Percentiles rank a stretch among this genome's conserved stretches.
phyloP scores from a whole-genome alignment of 64 coral and sea anemone species.

The Stichodactyla helianthus region DNA sequence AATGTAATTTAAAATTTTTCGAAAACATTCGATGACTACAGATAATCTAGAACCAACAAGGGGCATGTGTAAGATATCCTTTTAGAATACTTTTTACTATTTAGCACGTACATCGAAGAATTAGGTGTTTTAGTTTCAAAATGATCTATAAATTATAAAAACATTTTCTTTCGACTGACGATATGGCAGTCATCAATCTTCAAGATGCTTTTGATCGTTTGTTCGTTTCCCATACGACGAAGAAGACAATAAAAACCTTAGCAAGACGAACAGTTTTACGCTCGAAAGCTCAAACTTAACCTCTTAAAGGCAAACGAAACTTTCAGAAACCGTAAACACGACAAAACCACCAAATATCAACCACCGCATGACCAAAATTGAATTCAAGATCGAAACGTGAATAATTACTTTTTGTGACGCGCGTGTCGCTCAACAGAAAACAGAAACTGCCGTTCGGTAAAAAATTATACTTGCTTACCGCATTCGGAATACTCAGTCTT shows the following conservation, averaged over 20 bases:
- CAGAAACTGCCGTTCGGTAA: conserved; percentile 3
- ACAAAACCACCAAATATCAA: neutral
- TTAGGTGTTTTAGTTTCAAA: neutral
- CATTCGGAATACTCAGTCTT: neutral
- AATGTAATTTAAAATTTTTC: no score
- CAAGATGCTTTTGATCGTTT: conserved; percentile 28
- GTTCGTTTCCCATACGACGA: conserved; percentile 11
- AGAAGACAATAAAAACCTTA: neutral
- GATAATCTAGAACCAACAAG: no score
- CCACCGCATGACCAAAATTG: conserved; percentile 5
- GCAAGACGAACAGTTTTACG: neutral
- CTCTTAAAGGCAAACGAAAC: neutral
- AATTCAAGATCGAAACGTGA: conserved; percentile 4
- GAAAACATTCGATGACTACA: no score
- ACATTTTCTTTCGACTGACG: neutral
- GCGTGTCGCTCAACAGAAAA: neutral
- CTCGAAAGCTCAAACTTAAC: neutral
- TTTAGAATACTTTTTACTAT: no score
- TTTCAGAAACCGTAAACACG: neutral
- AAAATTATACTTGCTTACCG: neutral
- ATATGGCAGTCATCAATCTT: conserved; percentile 14
- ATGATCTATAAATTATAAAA: conserved; percentile 18
- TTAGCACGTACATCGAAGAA: no score
- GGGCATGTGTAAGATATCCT: no score
- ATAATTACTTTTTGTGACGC: conserved; percentile 19